Evolutionary conservation across 2,888 invertebrate genomes (phyloP), one percentile per base, ranked within the genome.

Genomic region (Schizotus pectinicornis): DNA sequence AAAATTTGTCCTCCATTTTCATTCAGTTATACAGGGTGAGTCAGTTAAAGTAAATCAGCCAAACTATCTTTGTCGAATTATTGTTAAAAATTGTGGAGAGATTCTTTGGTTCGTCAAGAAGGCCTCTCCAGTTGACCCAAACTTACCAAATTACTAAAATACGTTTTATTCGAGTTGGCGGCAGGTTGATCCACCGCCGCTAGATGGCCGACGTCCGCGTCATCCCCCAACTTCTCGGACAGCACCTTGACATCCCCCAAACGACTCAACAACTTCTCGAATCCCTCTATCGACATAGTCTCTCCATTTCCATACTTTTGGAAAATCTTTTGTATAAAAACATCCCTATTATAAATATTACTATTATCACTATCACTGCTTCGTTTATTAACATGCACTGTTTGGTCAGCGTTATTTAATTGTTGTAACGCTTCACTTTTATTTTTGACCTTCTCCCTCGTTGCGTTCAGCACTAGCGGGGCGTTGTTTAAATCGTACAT

Each of bases 261-360:
- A 62, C 71, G 85, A 47, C 81, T 79, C 7, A 92, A 79, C 81
- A 92, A 84, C 49, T 79, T 84, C 63, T 88, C 86, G 68, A 92
- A 91, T n/a, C 88, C 88, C 3, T 84, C 84, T 63, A 90, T 85
- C 7, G 86, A 86, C 79, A 88, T 83, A 35, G 81, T 84, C 5
- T 82, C 81, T 2, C 84, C 85, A 70, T 88, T 85, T 0, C 90
- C 89, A 70, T 86, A 90, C 70, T 84, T 80, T 37, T 81, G 79
- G 75, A 92, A 90, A 52, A 92, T 83, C 74, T 87, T 85, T 59
- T 84, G 84, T 46, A 90, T 80, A 72, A 87, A 91, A 47, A 41
- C 82, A 62, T 74, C 72, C 54, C 70, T 65, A 66, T 68, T 65
- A 46, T 57, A 67, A 54, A 55, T 59, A 45, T 53, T 52, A 54